Conservation (phyloP, 2,113 vertebrate genomes). For the Pluvianellus socialis region DNA sequence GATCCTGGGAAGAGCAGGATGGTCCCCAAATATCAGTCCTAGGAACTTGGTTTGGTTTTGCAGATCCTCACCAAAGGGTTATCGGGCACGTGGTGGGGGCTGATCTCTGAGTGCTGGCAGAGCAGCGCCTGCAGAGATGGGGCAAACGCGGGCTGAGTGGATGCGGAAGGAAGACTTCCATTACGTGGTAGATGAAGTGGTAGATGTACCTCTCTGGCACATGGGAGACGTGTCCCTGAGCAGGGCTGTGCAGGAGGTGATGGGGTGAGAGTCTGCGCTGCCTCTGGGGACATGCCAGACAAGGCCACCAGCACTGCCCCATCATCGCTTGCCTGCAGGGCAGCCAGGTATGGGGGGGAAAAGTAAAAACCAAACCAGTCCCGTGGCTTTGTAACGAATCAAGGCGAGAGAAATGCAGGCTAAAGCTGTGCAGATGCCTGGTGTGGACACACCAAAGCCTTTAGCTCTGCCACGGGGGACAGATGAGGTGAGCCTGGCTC, state of each 20-base stretch:
- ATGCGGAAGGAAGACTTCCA: neutral
- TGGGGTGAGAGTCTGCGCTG: neutral
- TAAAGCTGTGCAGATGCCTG: neutral
- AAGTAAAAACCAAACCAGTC: neutral
- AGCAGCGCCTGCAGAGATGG: neutral
- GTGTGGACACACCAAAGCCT: neutral
- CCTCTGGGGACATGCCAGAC: neutral
- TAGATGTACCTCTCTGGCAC: neutral
- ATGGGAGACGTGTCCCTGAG: fast-evolving
- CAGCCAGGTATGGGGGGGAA: neutral
- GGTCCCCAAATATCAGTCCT: neutral
- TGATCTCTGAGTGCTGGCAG: neutral
- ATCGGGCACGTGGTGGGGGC: neutral
- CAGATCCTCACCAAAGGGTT: neutral
- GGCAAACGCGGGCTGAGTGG: too few relatives aligned
- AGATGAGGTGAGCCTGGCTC: neutral
- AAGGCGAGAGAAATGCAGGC: neutral
- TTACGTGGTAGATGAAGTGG: fast-evolving
- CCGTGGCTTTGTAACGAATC: neutral
- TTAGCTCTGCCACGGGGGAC: neutral
- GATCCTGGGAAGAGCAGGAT: fast-evolving
- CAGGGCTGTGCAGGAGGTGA: neutral
- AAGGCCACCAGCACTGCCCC: neutral
- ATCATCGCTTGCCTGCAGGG: neutral
- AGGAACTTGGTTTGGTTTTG: neutral